Evolutionary conservation across 2,888 invertebrate species (phyloP).

Genomic region (Tanytarsus gracilentus): DNA sequence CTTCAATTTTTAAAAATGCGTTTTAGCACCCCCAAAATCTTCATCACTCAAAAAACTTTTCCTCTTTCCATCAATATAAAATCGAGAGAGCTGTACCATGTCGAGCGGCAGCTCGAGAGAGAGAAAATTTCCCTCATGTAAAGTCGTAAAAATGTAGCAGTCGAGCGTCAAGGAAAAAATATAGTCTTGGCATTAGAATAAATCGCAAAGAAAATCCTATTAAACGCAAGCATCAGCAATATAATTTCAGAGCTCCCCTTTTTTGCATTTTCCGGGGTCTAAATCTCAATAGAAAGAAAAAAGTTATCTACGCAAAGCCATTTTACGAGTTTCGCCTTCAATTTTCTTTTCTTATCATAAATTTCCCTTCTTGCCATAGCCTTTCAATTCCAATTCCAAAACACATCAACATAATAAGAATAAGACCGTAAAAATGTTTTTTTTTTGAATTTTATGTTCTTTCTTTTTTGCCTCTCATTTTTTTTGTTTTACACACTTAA

Average conservation of each 20-base stretch:
- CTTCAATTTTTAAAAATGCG: no score
- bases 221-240: conserved; percentile 24
- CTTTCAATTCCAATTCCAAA: conserved; percentile 22
- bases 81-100: no score
- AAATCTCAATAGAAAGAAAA: neutral
- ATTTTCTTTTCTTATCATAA: conserved; percentile 23
- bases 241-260: conserved; percentile 17
- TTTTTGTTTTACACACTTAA: neutral
- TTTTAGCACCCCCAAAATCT: no score
- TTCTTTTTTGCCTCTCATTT: neutral
- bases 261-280: conserved; percentile 8
- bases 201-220: conserved; percentile 20
- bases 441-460: conserved; percentile 19
- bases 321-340: conserved; percentile 17
- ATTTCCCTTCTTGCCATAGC: conserved; percentile 21
- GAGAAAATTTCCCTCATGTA: conserved; percentile 22
- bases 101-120: neutral
- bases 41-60: no score
- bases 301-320: conserved; percentile 22
- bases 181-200: conserved; percentile 23
- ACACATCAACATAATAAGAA: conserved; percentile 27
- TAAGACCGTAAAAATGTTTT: conserved; percentile 24
- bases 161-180: conserved; percentile 2
- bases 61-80: no score
- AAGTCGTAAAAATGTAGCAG: conserved; percentile 20